Base-by-base conservation (phyloP, 2,888 invertebrate species). In the Liopterus haemorrhoidalis region DNA sequence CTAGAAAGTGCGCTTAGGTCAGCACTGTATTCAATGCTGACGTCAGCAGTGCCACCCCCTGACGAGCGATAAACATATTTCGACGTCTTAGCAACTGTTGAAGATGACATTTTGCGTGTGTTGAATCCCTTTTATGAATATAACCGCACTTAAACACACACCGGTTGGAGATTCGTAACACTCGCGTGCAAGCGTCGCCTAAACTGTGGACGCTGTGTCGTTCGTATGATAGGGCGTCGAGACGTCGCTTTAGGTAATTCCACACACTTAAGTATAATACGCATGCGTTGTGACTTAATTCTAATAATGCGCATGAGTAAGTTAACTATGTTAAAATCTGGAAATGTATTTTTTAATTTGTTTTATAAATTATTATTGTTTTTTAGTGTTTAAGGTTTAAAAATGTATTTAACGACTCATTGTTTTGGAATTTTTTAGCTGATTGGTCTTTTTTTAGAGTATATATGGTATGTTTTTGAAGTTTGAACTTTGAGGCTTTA, bases 21-120 rank as follows among this genome's bases (percentile, higher is more conserved):
- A 75, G 88, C 80, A 74, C 84, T 84, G 76, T 92, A 93, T 78
- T 92, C 92, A 76, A 93, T 90, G 81, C 85, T 90, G 70, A 92
- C 87, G 76, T 91, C 90, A 72, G 88, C 85, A 56, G 69, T 67
- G 70, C 81, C 82, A 67, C 81, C 82, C 66, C 86, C 87, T 68
- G 82, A 79, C 68, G 89, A 87, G 72, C 90, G 85, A 78, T 93
- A 93, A 69, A 84, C 81, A 77, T 92, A 92, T 75, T 89, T 91
- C 70, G 89, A 87, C 68, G 84, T 78, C 76, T 89, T 89, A 70
- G 67, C 65, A 53, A 67, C 68, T 49, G 64, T 62, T 56, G 64
- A 65, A 21, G 45, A 45, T 61, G 66, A 63, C 65, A 56, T 60
- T 44, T 44, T 51, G 42, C 40, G 35, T 41, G 46, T 48, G 49